phyloP scores from a whole-genome alignment of 1,140 invertebrate species.

The Pseudachorutes palmiensis region DNA sequence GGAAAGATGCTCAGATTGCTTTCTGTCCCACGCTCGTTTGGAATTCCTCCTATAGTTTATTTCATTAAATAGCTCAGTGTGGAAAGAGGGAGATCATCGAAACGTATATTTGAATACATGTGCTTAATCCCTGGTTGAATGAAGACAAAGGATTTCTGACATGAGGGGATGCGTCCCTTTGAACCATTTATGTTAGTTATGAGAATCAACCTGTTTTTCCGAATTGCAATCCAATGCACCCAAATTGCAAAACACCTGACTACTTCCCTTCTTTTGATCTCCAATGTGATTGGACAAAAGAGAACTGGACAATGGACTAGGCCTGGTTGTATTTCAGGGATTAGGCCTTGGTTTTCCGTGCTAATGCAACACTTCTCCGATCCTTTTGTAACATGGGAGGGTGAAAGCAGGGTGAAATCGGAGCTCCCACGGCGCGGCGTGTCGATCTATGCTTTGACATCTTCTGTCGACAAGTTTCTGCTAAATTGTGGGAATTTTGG shows the following conservation, averaged over 20 bases:
- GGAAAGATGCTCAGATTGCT: not conserved
- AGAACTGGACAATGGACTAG: too few species aligned
- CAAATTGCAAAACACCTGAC: slow-evolving; percentile 12
- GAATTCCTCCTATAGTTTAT: not conserved
- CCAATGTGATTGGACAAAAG: not conserved
- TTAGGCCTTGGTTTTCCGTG: not conserved
- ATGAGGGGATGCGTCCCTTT: not conserved
- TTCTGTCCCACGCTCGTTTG: slow-evolving; percentile 1
- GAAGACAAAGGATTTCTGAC: not conserved
- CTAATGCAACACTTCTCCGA: not conserved
- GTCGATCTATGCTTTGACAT: not conserved
- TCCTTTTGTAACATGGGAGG: not conserved
- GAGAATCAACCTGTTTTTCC: slow-evolving; percentile 1
- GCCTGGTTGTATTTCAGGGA: too few species aligned
- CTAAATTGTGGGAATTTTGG: slow-evolving; percentile 2
- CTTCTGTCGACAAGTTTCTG: slow-evolving; percentile 8
- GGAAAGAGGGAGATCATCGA: not conserved
- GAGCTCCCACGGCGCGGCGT: not conserved
- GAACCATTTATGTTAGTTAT: not conserved
- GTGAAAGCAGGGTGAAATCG: not conserved
- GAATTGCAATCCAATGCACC: not conserved
- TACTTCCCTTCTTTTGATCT: not conserved
- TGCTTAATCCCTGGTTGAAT: too few species aligned
- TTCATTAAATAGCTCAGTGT: not conserved
- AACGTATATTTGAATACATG: not conserved